phyloP scores from a whole-genome alignment of 2,888 invertebrate genomes.

The Adineta ricciae region DNA sequence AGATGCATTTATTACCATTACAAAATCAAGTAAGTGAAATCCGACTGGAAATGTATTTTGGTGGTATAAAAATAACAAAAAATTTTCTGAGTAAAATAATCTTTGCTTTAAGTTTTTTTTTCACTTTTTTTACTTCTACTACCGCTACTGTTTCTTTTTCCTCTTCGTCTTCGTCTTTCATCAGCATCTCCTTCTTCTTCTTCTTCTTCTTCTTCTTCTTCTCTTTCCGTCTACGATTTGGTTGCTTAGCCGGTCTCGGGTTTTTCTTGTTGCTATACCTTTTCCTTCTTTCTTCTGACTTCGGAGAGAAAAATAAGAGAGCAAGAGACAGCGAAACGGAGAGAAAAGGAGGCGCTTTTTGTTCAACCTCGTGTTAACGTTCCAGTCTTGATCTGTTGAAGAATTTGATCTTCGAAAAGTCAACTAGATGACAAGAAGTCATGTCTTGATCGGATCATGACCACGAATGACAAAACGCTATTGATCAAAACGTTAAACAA shows the following conservation, averaged over 20 bases:
- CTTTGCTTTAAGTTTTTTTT: background rate
- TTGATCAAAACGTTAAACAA: background rate
- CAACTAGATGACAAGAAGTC: background rate
- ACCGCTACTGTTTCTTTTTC: background rate
- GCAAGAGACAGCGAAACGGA: background rate
- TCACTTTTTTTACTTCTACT: too few relatives aligned
- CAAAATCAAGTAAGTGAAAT: background rate
- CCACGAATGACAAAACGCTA: background rate
- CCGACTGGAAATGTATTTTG: background rate
- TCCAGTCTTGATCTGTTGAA: background rate
- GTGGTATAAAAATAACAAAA: background rate
- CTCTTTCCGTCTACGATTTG: background rate
- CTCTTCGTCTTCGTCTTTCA: background rate
- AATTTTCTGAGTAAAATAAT: background rate
- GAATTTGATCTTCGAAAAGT: background rate
- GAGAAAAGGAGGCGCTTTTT: background rate
- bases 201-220: background rate
- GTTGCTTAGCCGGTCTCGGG: background rate
- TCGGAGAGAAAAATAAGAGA: background rate
- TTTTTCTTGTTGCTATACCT: background rate
- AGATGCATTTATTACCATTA: background rate
- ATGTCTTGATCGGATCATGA: background rate
- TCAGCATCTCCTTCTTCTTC: too few relatives aligned
- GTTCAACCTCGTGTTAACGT: background rate
- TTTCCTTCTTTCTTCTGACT: background rate